These are phyloP conservation scores for Yoshiicerus persimilis DNA, from an alignment of 1,140 invertebrate species.

Conservation along the genomic window DNA sequence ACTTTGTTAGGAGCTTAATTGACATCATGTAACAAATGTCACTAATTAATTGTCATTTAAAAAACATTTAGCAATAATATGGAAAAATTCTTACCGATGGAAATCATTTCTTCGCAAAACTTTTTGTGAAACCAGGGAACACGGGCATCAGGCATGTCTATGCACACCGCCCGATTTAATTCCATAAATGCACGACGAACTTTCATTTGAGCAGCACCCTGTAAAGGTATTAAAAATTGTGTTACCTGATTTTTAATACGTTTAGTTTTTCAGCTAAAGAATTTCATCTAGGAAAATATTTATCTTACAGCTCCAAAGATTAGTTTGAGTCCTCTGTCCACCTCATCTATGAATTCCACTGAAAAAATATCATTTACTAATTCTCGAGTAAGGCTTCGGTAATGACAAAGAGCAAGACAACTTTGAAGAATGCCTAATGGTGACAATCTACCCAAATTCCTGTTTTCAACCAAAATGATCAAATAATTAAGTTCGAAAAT, in stretches of 20 bases:
- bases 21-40: background rate
- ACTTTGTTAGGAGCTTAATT: conserved; percentile 6
- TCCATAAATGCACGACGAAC: conserved; percentile 62
- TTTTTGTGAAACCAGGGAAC: conserved; percentile 69
- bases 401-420: conserved; percentile 57
- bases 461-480: conserved; percentile 47
- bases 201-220: conserved; percentile 59
- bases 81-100: conserved; percentile 39
- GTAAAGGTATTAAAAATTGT: conserved; percentile 43
- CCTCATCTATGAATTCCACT: conserved; percentile 59
- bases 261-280: background rate
- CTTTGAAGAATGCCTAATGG: conserved; percentile 57
- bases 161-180: conserved; percentile 64
- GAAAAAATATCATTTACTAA: conserved; percentile 60
- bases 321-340: conserved; percentile 56
- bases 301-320: conserved; percentile 34
- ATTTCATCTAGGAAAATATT: background rate
- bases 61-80: background rate
- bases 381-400: conserved; percentile 55
- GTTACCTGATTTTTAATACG: background rate
- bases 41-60: background rate
- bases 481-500: background rate
- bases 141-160: conserved; percentile 61
- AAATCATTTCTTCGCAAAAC: conserved; percentile 57
- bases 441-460: conserved; percentile 58